A percentile compares a stretch with the other conserved stretches of the same genome.
These are phyloP conservation scores for Oryzias dopingdopingensis DNA, from an alignment of 2,797 vertebrate species.

Conservation along the genomic window DNA sequence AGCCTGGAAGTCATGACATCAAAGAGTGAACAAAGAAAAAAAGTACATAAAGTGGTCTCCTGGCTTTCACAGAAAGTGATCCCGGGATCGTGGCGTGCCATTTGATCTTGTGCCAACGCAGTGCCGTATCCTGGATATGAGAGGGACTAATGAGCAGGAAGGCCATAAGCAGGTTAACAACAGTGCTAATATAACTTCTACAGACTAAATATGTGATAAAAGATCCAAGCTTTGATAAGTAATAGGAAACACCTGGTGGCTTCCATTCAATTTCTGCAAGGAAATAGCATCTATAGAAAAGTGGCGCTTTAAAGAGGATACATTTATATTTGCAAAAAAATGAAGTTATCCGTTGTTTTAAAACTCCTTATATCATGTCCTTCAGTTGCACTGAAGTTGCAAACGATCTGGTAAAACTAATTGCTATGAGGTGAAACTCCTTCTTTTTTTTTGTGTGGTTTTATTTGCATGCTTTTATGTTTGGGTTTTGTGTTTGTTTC, in stretches of 20 bases:
- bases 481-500: no score
- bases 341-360: no score
- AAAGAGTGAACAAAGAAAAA: slow-evolving; percentile 45
- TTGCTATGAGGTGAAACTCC: no score
- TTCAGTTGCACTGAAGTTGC: background rate
- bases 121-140: slow-evolving; percentile 12
- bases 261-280: slow-evolving; percentile 52
- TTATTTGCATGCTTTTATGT: no score
- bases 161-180: slow-evolving; percentile 49
- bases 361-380: background rate
- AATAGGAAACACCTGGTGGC: slow-evolving; percentile 54
- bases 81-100: slow-evolving; percentile 17
- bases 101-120: slow-evolving; percentile 50
- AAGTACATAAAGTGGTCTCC: slow-evolving; percentile 33
- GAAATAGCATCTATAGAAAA: no score
- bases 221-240: slow-evolving; percentile 41
- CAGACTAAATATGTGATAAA: slow-evolving; percentile 46
- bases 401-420: slow-evolving; percentile 17
- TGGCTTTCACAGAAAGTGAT: slow-evolving; percentile 42
- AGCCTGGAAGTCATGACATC: slow-evolving; percentile 40
- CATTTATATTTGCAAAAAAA: no score
- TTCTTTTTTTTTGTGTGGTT: no score
- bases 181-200: slow-evolving; percentile 40
- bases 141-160: slow-evolving; percentile 18
- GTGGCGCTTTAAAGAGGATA: no score